phyloP scores from a whole-genome alignment of 2,113 vertebrate genomes.

The Gymnogyps californianus region DNA sequence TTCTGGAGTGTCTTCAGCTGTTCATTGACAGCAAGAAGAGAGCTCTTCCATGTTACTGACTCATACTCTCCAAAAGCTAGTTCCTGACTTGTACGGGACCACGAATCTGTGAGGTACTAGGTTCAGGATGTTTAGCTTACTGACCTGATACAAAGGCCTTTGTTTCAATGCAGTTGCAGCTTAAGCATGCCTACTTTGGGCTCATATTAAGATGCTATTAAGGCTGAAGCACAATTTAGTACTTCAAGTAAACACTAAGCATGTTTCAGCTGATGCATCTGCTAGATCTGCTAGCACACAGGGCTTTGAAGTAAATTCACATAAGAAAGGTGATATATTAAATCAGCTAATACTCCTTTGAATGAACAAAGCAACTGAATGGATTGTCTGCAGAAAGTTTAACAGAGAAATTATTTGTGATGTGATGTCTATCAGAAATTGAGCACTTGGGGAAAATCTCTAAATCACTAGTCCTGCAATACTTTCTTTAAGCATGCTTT shows the following conservation, averaged over 20 bases:
- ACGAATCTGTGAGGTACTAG: not conserved
- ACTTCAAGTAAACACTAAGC: not conserved
- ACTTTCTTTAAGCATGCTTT: not conserved
- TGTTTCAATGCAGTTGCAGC: not conserved
- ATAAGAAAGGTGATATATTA: not conserved
- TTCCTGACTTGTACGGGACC: not conserved
- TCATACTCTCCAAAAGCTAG: not conserved
- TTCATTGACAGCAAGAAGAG: not conserved
- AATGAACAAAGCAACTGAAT: not conserved
- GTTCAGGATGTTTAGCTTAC: not conserved
- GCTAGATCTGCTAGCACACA: not conserved
- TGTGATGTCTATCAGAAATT: not conserved
- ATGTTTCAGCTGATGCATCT: not conserved
- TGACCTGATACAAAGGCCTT: not conserved
- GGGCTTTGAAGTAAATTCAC: not conserved
- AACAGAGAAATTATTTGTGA: not conserved
- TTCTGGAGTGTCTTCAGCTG: conserved; percentile 37
- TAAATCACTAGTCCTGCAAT: not conserved
- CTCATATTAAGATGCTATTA: not conserved
- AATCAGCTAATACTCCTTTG: not conserved
- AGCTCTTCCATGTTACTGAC: not conserved
- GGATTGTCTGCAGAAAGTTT: not conserved
- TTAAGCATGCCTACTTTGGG: not conserved
- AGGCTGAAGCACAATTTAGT: not conserved
- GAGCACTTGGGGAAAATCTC: not conserved